Evolutionary conservation across 2,888 invertebrate species (phyloP).

Genomic region (Myopa testacea): DNA sequence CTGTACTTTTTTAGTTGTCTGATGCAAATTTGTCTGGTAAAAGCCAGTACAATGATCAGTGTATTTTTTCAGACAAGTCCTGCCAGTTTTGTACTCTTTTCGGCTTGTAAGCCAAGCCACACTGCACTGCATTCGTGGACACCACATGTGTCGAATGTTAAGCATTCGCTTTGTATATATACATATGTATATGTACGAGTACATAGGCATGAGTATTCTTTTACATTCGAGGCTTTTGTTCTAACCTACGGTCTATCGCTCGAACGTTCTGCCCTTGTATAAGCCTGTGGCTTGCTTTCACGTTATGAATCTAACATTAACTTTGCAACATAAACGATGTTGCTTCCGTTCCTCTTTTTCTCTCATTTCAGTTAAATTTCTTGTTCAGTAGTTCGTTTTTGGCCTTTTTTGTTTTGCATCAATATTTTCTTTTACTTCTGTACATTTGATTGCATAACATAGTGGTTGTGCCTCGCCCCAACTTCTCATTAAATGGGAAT

Average conservation of each 20-base stretch:
- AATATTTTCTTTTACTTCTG: neutral
- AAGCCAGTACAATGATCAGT: too few species aligned
- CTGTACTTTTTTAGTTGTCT: too few species aligned
- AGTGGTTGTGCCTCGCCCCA: too few species aligned
- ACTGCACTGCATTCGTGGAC: too few species aligned
- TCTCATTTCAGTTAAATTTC: neutral
- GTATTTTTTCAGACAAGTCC: too few species aligned
- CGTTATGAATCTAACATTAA: slow-evolving; percentile 31
- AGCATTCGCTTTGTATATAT: too few species aligned
- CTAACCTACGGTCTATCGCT: slow-evolving; percentile 2
- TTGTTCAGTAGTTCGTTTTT: neutral
- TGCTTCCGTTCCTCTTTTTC: slow-evolving; percentile 20
- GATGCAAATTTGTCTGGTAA: too few species aligned
- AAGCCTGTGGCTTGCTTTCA: slow-evolving; percentile 15
- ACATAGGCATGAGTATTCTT: neutral
- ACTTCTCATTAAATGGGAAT: slow-evolving; percentile 7
- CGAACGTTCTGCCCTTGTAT: slow-evolving; percentile 2
- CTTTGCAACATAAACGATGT: slow-evolving; percentile 48
- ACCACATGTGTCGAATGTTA: too few species aligned
- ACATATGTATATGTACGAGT: too few species aligned
- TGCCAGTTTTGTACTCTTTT: too few species aligned
- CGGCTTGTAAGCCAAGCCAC: too few species aligned
- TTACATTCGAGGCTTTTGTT: neutral
- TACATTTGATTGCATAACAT: too few species aligned
- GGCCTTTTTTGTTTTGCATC: neutral